phyloP scores from a whole-genome alignment of 2,888 invertebrate species.

The Vanessa cardui region DNA sequence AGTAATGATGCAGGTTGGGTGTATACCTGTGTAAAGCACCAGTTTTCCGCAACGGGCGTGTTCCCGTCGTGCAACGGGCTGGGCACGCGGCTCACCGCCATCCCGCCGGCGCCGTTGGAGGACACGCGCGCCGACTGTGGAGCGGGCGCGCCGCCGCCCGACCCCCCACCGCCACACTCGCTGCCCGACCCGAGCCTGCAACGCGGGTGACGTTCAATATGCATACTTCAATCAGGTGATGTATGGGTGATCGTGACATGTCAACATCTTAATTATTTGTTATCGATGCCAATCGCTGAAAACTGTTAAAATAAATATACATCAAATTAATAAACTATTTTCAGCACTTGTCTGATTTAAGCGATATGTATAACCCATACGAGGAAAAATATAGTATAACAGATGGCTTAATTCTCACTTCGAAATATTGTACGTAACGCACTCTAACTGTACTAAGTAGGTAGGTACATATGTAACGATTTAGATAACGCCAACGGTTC shows the following conservation, averaged over 20 bases:
- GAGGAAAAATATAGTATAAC: no score
- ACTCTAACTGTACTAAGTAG: not conserved
- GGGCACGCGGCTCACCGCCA: conserved; percentile 98
- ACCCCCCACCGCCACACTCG: conserved; percentile 79
- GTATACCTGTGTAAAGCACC: conserved; percentile 99
- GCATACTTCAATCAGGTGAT: conserved; percentile 6
- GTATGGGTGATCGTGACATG: not conserved
- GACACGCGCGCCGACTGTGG: conserved; percentile 94
- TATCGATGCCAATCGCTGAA: not conserved
- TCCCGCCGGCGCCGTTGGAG: conserved; percentile 93
- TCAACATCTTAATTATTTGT: not conserved
- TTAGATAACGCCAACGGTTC: not conserved
- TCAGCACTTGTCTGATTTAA: not conserved
- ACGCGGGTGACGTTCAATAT: conserved; percentile 42
- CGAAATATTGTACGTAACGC: not conserved
- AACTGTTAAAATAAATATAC: not conserved
- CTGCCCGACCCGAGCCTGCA: conserved; percentile 86
- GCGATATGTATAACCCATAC: no score
- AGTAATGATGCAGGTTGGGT: not conserved
- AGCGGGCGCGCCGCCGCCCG: conserved; percentile 81
- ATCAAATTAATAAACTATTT: not conserved
- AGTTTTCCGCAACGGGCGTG: conserved; percentile 99
- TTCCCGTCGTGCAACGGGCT: conserved; percentile 98
- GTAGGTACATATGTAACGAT: not conserved
- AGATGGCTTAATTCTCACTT: no score